Base-by-base conservation (phyloP, 2,888 invertebrate genomes). In the Scelioninae gen. 1 region DNA sequence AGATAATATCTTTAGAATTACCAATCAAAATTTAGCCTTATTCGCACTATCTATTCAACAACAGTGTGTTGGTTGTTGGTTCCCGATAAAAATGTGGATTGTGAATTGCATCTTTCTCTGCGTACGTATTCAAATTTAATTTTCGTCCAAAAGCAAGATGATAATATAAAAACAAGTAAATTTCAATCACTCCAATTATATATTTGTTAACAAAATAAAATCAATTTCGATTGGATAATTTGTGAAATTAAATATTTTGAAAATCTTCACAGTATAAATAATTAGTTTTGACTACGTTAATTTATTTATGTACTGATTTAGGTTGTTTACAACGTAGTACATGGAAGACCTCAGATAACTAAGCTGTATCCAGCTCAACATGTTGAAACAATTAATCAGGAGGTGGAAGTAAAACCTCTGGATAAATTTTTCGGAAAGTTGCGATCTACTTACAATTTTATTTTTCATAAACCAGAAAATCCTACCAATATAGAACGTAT, bases 371-470 rank as follows among this genome's bases (percentile, higher is more conserved):
- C 91, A 7, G 81, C 89, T 32, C 85, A 88, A 79, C 89, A 89
- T 69, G 80, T 85, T 72, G 80, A 83, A 7, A 87, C 85, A 8
- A 86, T 87, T 84, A 85, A 86, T 29, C 85, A 85, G 31, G 85
- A 86, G 51, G 76, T 85, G 1, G 86, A 88, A 32, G 82, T 87
- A 16, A 89, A 86, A 40, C 88, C 89, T 0, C 32, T 90, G 43
- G 89, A 90, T 72, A 91, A 87, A 62, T 87, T 91, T 11, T 69
- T 89, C 8, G 89, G 87, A 1, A 91, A 90, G 86, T 85, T 91
- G 71, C 88, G 88, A 38, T 86, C 90, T 15, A 89, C 89, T 10
- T 91, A 90, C 63, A 85, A 91, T 63, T 89, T 89, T 49, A 89
- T 91, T 8, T 90, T 91, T 63, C 89, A 84, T 53, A 88, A 89